Evolutionary conservation across 2,888 invertebrate genomes (phyloP), one percentile per base, ranked within the genome.

Genomic region (Cacoxenus indagator): DNA sequence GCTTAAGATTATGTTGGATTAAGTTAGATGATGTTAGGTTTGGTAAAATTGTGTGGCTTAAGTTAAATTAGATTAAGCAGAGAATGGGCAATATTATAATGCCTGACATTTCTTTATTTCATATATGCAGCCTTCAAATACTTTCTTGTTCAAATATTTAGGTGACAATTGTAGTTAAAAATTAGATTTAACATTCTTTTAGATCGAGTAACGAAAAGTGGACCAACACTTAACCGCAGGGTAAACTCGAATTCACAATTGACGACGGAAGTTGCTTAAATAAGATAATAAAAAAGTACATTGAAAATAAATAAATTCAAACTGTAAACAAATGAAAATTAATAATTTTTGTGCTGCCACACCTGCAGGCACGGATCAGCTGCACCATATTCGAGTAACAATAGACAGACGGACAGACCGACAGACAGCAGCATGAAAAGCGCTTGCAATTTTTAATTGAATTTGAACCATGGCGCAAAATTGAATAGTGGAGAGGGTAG

Each of bases 371-470:
- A n/a, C n/a, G n/a, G n/a, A n/a, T n/a, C n/a, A n/a, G n/a, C n/a
- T n/a, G n/a, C n/a, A n/a, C n/a, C n/a, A n/a, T n/a, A n/a, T n/a
- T n/a, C n/a, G 27, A 55, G 26, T 14, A 24, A 55, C 8, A 55
- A 22, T 14, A 55, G 17, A n/a, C 27, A 5, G 27, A 55, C 24
- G 11, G 9, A n/a, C 55, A 26, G 3, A 27, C 14, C 24, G 17
- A n/a, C 24, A 27, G n/a, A 55, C 24, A 22, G 51, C 17, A 8
- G 55, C 55, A 55, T 55, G 27, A 55, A 61, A 37, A 61, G 37
- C 37, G 22, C 37, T 61, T 37, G 37, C 37, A 61, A 61, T 37
- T 61, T 61, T 61, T 37, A 37, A 61, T 61, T 61, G 59, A 61
- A 61, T 37, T 31, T 61, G 19, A 61, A 26, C 27, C 27, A 26